Percentiles rank a stretch among this genome's conserved stretches.
These are phyloP conservation scores for Girardinichthys multiradiatus DNA, from an alignment of 2,113 vertebrate species.

Conservation along the genomic window DNA sequence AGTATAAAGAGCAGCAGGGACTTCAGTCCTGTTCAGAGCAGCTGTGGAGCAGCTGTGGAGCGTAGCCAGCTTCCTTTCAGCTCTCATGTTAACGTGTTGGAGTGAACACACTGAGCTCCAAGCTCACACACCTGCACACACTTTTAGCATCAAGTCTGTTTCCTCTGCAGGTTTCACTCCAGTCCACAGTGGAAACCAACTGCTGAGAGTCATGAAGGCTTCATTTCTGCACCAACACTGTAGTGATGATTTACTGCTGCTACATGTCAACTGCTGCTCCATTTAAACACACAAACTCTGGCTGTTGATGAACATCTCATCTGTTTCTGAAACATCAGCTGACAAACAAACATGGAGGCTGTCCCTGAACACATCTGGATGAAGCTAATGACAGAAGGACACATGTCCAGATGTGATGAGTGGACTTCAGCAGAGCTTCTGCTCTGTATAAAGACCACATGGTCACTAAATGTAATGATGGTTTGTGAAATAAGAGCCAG, in stretches of 20 bases:
- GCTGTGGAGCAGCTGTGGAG: too few relatives aligned
- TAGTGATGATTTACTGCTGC: too few relatives aligned
- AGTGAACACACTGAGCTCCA: background rate
- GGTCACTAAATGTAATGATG: conserved; percentile 3
- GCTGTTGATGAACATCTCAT: too few relatives aligned
- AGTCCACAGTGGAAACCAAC: background rate
- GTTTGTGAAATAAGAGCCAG: too few relatives aligned
- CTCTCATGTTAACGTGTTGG: background rate
- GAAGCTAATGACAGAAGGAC: background rate
- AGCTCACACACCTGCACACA: background rate
- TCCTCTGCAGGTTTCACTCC: background rate
- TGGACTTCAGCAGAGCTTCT: background rate
- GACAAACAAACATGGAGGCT: background rate
- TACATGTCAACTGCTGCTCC: too few relatives aligned
- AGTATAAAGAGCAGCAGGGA: conserved; percentile 16
- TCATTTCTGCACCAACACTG: conserved; percentile 3
- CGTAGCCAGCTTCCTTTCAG: too few relatives aligned
- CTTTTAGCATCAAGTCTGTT: background rate
- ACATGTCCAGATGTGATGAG: too few relatives aligned
- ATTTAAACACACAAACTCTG: too few relatives aligned
- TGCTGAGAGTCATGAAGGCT: background rate
- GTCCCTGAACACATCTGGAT: conserved; percentile 8
- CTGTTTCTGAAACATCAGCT: background rate
- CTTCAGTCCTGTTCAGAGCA: too few relatives aligned
- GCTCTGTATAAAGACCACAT: background rate